Percentiles rank a stretch among this genome's conserved stretches.
Evolutionary conservation across 92 coral and sea anemone genomes (phyloP).

Genomic region (Umimayanthus chanpuru): DNA sequence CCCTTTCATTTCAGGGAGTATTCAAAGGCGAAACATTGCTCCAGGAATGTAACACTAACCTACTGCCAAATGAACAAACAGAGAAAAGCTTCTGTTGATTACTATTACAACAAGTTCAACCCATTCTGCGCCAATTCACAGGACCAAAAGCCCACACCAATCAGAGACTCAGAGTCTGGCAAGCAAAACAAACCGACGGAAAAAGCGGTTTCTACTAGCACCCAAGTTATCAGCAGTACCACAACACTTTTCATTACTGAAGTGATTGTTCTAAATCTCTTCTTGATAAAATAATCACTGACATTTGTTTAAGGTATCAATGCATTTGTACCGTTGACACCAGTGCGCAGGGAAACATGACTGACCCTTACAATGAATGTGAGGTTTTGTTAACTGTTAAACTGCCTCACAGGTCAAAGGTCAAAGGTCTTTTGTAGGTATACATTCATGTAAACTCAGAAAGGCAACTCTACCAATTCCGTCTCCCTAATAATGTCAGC

Average conservation of each 20-base stretch:
- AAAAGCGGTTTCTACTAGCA: constrained; percentile 1
- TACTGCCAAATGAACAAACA: constrained; percentile 8
- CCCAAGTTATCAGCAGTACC: background rate
- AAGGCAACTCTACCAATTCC: no score
- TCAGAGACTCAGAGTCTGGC: background rate
- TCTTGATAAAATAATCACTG: background rate
- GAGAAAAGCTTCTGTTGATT: background rate
- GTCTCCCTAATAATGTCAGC: no score
- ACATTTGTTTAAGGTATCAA: no score
- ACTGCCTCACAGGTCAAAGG: no score
- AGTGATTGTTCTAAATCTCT: background rate
- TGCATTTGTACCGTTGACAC: no score
- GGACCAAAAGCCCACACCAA: constrained; percentile 10
- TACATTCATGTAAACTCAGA: no score
- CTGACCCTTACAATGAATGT: no score
- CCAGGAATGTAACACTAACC: background rate
- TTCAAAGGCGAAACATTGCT: constrained; percentile 22
- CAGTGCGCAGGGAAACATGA: no score
- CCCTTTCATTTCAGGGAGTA: constrained; percentile 25
- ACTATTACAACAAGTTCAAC: constrained; percentile 10
- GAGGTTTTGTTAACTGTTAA: no score
- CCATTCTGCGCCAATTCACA: constrained; percentile 28
- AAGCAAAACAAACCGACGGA: background rate
- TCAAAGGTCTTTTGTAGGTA: no score
- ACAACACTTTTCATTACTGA: background rate